Base-by-base conservation (phyloP, 2,888 invertebrate species). In the Cryptocheilus praepositus region DNA sequence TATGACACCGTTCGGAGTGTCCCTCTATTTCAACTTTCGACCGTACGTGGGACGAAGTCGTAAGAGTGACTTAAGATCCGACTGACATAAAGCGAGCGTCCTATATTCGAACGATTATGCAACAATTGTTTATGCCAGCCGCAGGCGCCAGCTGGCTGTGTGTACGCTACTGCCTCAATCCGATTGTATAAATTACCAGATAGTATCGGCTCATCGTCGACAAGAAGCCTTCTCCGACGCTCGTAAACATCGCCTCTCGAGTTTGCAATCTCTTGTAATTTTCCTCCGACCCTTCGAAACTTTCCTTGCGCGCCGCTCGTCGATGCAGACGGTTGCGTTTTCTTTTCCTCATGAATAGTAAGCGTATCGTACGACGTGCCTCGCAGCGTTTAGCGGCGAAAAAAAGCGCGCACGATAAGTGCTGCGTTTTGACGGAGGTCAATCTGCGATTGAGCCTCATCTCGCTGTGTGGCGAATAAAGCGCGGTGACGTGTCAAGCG, bases 111-210 rank as follows among this genome's bases (percentile, higher is more conserved):
- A 56, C 63, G 69, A 72, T 79, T 79, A 79, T 73, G 74, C 73
- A 79, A 79, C 73, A 62, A 79, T 77, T 80, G 75, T 80, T 78
- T 79, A 74, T 74, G 66, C 53, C 65, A 59, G 65, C 19, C 19
- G 56, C 49, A 66, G 70, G 68, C 73, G 70, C 67, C 70, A 61
- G 70, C 67, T 74, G 68, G 68, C 63, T 60, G 61, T 51, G 56
- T 60, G 61, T 58, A 61, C 61, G 64, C 61, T 28, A 56, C 52
- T 60, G 52, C 61, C 52, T 64, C 68, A 53, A 69, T 63, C 61
- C 58, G 58, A 64, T 61, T 58, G 63, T 46, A 49, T 36, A 60
- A 16, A 21, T 49, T 59, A 59, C 43, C 44, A 57, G 57, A 57
- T 57, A 57, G 36, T 19, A 18, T 21, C 36, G 36, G 36, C 36